These are phyloP conservation scores for Loris lydekkerianus DNA, from an alignment of 2,797 vertebrate species.

Conservation along the genomic window DNA sequence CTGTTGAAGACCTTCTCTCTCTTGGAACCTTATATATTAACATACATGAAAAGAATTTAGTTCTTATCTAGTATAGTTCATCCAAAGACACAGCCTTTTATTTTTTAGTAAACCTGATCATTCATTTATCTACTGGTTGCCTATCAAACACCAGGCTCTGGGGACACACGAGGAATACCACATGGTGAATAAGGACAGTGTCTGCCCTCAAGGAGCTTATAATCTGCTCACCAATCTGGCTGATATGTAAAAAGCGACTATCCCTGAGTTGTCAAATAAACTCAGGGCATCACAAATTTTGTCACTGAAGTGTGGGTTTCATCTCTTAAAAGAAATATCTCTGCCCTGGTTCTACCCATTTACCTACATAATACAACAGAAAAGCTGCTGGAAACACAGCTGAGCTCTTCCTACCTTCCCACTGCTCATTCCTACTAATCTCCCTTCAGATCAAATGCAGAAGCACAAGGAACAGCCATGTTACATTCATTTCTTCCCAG, in stretches of 20 bases:
- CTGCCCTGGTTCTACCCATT: not conserved
- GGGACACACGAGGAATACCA: not conserved
- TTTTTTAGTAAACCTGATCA: not conserved
- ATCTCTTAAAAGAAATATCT: not conserved
- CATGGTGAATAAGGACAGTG: too few relatives aligned
- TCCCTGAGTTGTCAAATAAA: not conserved
- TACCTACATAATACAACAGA: not conserved
- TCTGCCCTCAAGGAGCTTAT: not conserved
- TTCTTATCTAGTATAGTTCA: not conserved
- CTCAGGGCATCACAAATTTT: not conserved
- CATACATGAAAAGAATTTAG: slow-evolving; percentile 76
- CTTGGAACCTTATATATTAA: slow-evolving; percentile 95
- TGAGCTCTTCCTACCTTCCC: not conserved
- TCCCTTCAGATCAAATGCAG: not conserved
- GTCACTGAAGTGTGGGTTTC: not conserved
- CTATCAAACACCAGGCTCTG: not conserved
- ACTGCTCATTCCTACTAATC: too few relatives aligned
- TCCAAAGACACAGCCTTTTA: not conserved
- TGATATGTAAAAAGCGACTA: not conserved
- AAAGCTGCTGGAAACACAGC: not conserved
- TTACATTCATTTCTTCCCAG: not conserved
- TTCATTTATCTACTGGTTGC: not conserved
- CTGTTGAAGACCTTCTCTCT: slow-evolving; percentile 94
- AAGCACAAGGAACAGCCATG: not conserved
- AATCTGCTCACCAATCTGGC: not conserved